These are phyloP conservation scores for Sphinx pinastri DNA, from an alignment of 2,888 invertebrate species.

Conservation along the genomic window DNA sequence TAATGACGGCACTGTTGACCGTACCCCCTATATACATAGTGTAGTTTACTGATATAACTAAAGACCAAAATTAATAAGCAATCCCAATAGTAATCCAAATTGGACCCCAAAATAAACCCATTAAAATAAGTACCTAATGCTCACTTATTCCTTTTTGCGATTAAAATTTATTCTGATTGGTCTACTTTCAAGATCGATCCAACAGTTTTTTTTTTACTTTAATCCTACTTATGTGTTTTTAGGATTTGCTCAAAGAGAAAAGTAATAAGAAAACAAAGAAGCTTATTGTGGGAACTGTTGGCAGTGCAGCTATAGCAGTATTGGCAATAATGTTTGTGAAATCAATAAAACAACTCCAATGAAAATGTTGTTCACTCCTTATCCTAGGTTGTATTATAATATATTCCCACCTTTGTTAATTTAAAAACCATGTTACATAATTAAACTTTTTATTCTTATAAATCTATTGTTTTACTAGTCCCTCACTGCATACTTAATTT, in stretches of 20 bases:
- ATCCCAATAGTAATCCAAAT: too few species aligned
- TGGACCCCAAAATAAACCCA: too few species aligned
- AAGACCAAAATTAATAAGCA: too few species aligned
- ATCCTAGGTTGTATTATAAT: background rate
- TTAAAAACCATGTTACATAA: background rate
- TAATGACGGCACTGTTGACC: too few species aligned
- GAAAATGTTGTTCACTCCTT: background rate
- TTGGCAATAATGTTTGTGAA: constrained; percentile 64
- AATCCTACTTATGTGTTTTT: constrained; percentile 33
- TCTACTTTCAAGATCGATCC: too few species aligned
- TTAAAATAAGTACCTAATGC: too few species aligned
- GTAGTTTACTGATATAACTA: too few species aligned
- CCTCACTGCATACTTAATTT: background rate
- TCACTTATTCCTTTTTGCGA: too few species aligned
- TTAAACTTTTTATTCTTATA: too few species aligned
- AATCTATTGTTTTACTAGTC: too few species aligned
- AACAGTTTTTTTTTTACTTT: background rate
- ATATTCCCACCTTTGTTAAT: background rate
- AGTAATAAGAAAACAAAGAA: constrained; percentile 58
- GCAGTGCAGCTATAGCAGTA: constrained; percentile 62
- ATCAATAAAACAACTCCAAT: constrained; percentile 62
- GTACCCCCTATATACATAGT: too few species aligned
- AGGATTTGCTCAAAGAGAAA: constrained; percentile 50
- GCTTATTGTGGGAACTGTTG: constrained; percentile 66
- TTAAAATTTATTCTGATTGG: too few species aligned